These are phyloP conservation scores for Brachionus sp. DNA, from an alignment of 1,140 invertebrate species.

Conservation along the genomic window DNA sequence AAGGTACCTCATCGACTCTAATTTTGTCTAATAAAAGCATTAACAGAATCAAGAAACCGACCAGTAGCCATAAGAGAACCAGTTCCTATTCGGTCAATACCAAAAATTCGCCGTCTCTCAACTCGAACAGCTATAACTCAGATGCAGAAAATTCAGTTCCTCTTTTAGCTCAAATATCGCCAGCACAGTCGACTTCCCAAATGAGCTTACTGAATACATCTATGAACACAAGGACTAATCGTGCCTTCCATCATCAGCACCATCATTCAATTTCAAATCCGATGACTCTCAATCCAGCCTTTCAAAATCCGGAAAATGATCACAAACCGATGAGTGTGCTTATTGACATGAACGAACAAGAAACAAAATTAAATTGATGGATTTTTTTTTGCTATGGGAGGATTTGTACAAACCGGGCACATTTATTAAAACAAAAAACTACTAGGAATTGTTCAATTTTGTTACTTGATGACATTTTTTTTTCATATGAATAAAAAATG, in stretches of 20 bases:
- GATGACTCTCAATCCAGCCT: not conserved
- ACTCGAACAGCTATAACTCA: slow-evolving; percentile 28
- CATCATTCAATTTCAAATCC: slow-evolving; percentile 36
- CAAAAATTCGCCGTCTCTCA: slow-evolving; percentile 12
- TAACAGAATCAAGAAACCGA: slow-evolving; percentile 12
- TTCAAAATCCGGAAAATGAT: not conserved
- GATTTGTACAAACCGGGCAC: not conserved
- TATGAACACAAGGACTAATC: not conserved
- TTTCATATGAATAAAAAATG: not conserved
- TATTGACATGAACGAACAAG: slow-evolving; percentile 13
- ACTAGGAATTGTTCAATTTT: not conserved
- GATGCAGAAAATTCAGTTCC: slow-evolving; percentile 24
- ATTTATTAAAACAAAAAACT: not conserved
- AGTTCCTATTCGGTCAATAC: slow-evolving; percentile 16
- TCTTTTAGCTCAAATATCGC: not conserved
- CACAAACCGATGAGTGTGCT: not conserved
- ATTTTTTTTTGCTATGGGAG: not conserved
- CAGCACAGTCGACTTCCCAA: not conserved
- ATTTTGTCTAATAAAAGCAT: slow-evolving; percentile 20
- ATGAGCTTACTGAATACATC: not conserved
- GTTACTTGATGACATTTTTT: not conserved
- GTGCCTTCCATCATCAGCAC: not conserved
- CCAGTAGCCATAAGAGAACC: not conserved
- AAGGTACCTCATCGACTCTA: not conserved
- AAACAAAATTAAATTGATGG: not conserved